Percentiles rank a stretch among this genome's conserved stretches.
Conservation (phyloP, 2,113 vertebrate genomes). For the Cyprinodon brontotheroides region DNA sequence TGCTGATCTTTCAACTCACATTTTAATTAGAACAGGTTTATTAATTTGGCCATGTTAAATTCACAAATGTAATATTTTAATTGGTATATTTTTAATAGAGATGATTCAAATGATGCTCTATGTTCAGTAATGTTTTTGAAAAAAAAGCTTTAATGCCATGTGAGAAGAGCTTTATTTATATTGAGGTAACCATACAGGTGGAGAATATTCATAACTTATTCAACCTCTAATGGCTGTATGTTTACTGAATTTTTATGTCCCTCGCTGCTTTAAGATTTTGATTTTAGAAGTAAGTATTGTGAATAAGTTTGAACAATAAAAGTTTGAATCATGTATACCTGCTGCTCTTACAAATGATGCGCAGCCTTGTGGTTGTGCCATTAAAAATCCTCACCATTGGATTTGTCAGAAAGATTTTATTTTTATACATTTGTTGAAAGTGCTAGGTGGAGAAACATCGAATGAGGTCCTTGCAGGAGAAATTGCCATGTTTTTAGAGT, state of each 20-base stretch:
- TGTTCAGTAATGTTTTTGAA: too few species aligned
- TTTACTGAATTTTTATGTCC: not conserved
- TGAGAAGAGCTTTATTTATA: too few species aligned
- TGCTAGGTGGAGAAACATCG: conserved; percentile 18
- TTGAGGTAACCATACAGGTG: too few species aligned
- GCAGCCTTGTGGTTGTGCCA: conserved; percentile 6
- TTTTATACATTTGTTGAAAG: conserved; percentile 21
- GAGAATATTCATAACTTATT: too few species aligned
- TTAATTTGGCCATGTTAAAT: too few species aligned
- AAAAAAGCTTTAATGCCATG: too few species aligned
- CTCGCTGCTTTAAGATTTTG: not conserved
- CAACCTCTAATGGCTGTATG: too few species aligned
- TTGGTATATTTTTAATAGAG: too few species aligned
- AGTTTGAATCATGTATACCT: not conserved
- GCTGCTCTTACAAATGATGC: conserved; percentile 3
- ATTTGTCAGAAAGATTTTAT: conserved; percentile 3
- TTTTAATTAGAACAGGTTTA: too few species aligned
- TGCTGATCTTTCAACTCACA: too few species aligned
- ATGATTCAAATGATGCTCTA: too few species aligned
- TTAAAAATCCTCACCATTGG: not conserved
- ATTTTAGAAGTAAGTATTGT: not conserved
- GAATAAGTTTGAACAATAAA: not conserved
- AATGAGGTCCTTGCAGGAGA: conserved; percentile 5
- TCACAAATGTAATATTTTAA: too few species aligned
- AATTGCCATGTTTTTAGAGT: conserved; percentile 27